Conservation (phyloP, 2,888 invertebrate genomes). For the Ochropleura leucogaster region DNA sequence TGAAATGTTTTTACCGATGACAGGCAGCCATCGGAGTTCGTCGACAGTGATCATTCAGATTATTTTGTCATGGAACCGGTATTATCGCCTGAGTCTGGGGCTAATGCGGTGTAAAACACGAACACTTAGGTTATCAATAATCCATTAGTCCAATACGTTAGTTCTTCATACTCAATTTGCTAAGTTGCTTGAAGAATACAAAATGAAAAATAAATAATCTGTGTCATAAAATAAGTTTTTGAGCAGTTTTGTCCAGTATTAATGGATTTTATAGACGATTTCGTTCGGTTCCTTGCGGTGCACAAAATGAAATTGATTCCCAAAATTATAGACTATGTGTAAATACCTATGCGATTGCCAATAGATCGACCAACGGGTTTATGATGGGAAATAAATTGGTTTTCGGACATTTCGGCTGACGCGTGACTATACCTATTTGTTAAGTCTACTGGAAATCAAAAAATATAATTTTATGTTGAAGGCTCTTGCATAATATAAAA, state of each 20-base stretch:
- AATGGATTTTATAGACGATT: constrained; percentile 57
- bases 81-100: constrained; percentile 58
- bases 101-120: constrained; percentile 60
- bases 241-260: constrained; percentile 31
- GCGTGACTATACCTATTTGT: constrained; percentile 18
- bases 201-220: constrained; percentile 43
- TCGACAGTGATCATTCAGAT: constrained; percentile 80
- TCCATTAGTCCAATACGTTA: constrained; percentile 55
- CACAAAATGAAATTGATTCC: constrained; percentile 72
- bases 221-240: constrained; percentile 30
- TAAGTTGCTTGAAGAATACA: constrained; percentile 41
- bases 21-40: constrained; percentile 76
- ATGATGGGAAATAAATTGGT: constrained; percentile 64
- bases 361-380: constrained; percentile 69
- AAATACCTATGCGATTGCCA: constrained; percentile 62
- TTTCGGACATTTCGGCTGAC: constrained; percentile 45
- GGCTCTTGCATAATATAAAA: neutral
- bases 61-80: constrained; percentile 84
- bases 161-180: constrained; percentile 52
- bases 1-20: constrained; percentile 75
- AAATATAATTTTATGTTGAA: neutral
- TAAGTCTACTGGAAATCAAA: neutral
- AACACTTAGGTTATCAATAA: constrained; percentile 54
- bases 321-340: constrained; percentile 71
- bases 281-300: constrained; percentile 72